Conservation (phyloP, 2,888 invertebrate species). For the Caenorhabditis zanzibari region DNA sequence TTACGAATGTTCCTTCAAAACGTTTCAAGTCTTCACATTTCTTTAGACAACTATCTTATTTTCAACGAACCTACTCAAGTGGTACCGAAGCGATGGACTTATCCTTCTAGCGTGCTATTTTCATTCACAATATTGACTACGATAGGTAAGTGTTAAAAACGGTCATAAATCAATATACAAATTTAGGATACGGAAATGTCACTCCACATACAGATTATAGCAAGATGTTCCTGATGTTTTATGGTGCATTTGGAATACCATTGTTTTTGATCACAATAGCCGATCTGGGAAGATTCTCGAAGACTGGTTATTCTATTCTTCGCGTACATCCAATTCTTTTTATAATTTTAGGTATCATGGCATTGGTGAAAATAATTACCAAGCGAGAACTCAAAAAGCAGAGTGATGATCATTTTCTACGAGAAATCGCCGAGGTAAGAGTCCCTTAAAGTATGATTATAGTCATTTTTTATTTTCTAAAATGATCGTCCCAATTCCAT, state of each 20-base stretch:
- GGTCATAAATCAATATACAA: not conserved
- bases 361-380: slow-evolving; percentile 74
- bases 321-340: not conserved
- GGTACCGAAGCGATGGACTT: slow-evolving; percentile 80
- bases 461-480: too few relatives aligned
- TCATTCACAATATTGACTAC: slow-evolving; percentile 82
- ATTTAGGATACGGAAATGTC: slow-evolving; percentile 80
- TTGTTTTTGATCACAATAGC: slow-evolving; percentile 82
- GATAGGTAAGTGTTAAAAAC: slow-evolving; percentile 68
- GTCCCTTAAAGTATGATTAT: too few relatives aligned
- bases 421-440: slow-evolving; percentile 80
- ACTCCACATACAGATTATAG: slow-evolving; percentile 79
- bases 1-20: slow-evolving; percentile 76
- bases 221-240: slow-evolving; percentile 81
- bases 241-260: slow-evolving; percentile 82
- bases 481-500: too few relatives aligned
- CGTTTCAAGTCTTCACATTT: slow-evolving; percentile 76
- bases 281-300: slow-evolving; percentile 78
- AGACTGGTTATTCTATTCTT: slow-evolving; percentile 62
- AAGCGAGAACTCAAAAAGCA: slow-evolving; percentile 80
- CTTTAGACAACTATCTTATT: slow-evolving; percentile 79
- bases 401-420: slow-evolving; percentile 77
- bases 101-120: slow-evolving; percentile 79
- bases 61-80: slow-evolving; percentile 74
- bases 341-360: slow-evolving; percentile 75